Evolutionary conservation across 2,888 invertebrate genomes (phyloP).

Genomic region (Subacronicta megacephala): DNA sequence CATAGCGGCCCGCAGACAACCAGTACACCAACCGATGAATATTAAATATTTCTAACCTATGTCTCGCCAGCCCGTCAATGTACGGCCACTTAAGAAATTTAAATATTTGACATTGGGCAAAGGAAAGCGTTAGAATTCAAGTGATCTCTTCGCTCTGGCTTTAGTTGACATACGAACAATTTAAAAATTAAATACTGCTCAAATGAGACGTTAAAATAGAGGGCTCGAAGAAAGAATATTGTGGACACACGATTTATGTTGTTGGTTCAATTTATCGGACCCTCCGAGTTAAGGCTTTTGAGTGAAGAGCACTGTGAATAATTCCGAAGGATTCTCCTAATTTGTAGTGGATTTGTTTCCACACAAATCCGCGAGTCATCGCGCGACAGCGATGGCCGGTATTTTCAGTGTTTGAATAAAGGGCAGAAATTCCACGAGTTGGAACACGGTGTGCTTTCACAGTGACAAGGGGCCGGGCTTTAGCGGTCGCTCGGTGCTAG

Average conservation of each 20-base stretch:
- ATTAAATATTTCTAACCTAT: constrained; percentile 83
- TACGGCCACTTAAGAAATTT: constrained; percentile 88
- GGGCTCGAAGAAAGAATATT: constrained; percentile 69
- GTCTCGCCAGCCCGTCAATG: constrained; percentile 85
- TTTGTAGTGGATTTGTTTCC: constrained; percentile 55
- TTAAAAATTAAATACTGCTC: constrained; percentile 87
- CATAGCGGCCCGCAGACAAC: constrained; percentile 65
- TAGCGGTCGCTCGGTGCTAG: constrained; percentile 71
- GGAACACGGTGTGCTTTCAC: constrained; percentile 73
- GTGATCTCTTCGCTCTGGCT: constrained; percentile 84
- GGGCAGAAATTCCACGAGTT: constrained; percentile 79
- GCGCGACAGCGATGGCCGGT: constrained; percentile 36
- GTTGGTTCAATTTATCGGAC: constrained; percentile 49
- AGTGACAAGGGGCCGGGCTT: constrained; percentile 67
- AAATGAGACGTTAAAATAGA: constrained; percentile 84
- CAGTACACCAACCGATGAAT: constrained; percentile 80
- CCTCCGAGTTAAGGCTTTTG: constrained; percentile 35
- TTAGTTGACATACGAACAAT: constrained; percentile 87
- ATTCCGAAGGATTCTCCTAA: constrained; percentile 50
- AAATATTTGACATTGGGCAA: constrained; percentile 88
- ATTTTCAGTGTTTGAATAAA: constrained; percentile 72
- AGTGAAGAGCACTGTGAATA: constrained; percentile 44
- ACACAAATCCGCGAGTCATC: constrained; percentile 47
- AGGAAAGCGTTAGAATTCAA: constrained; percentile 90
- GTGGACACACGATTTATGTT: constrained; percentile 59